Conservation (phyloP, 2,113 vertebrate species). For the Coryphaenoides rupestris region DNA sequence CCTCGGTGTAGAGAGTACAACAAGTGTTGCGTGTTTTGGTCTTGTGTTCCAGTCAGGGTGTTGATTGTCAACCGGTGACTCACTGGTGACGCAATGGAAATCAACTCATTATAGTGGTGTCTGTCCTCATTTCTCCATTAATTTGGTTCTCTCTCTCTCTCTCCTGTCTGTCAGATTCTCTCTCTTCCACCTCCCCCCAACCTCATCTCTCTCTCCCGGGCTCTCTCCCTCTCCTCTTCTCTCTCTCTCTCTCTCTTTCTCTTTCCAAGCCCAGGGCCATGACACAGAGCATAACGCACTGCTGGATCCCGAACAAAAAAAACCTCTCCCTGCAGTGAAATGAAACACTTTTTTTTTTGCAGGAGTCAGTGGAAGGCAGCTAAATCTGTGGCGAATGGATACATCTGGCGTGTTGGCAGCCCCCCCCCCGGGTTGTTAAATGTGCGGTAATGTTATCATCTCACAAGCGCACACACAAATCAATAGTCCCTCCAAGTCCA, state of each 20-base stretch:
- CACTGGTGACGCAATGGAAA: too few species aligned
- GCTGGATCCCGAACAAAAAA: constrained; percentile 46
- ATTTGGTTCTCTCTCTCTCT: not conserved
- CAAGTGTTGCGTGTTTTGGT: too few species aligned
- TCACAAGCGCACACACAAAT: too few species aligned
- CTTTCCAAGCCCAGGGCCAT: constrained; percentile 26
- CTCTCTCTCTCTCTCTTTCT: constrained; percentile 3
- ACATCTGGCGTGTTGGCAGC: too few species aligned
- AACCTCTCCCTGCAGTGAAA: constrained; percentile 55
- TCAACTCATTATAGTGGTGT: too few species aligned
- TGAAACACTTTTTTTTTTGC: constrained; percentile 60
- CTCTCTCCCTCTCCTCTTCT: constrained; percentile 20
- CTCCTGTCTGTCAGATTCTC: constrained; percentile 4
- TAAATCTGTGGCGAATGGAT: too few species aligned
- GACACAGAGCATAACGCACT: constrained; percentile 43
- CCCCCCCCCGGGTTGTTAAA: too few species aligned
- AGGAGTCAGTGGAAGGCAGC: constrained; percentile 48
- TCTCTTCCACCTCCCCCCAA: constrained; percentile 21
- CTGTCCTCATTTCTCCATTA: not conserved
- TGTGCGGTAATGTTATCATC: too few species aligned
- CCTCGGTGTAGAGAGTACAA: too few species aligned
- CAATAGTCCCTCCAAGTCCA: too few species aligned
- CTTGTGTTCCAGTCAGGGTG: too few species aligned
- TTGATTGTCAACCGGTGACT: too few species aligned
- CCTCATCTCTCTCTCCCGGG: constrained; percentile 6